Evolutionary conservation across 2,888 invertebrate species (phyloP).

Genomic region (Ormyrus rosae): DNA sequence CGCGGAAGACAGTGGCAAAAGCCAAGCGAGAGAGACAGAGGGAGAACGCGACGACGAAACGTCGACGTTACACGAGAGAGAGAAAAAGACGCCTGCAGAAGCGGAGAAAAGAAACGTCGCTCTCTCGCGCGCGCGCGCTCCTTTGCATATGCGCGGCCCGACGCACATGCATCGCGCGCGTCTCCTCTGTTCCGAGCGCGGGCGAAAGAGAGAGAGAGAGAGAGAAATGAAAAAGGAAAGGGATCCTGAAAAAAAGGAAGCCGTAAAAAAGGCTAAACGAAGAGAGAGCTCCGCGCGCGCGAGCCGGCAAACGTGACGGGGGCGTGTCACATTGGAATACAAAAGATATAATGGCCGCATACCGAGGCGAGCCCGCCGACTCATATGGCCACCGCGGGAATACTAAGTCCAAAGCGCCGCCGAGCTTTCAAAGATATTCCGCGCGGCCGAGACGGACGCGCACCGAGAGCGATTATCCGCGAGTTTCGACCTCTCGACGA

Average conservation of each 20-base stretch:
- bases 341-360: constrained; percentile 69
- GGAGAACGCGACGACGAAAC: background rate
- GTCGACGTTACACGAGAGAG: background rate
- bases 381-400: constrained; percentile 66
- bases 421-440: constrained; percentile 3
- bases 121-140: background rate
- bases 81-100: background rate
- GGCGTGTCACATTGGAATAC: constrained; percentile 71
- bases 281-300: constrained; percentile 12
- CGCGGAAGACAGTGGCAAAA: constrained; percentile 40
- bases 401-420: constrained; percentile 62
- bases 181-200: background rate
- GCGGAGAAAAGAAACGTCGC: constrained; percentile 9
- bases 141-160: constrained; percentile 14
- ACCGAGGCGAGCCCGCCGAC: constrained; percentile 65
- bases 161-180: background rate
- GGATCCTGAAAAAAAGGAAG: background rate
- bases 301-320: constrained; percentile 70
- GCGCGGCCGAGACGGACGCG: background rate
- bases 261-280: background rate
- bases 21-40: background rate
- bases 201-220: background rate
- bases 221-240: background rate
- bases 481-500: background rate
- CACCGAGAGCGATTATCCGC: background rate